Conservation (phyloP, 2,797 vertebrate genomes). For the Staurois parvus region DNA sequence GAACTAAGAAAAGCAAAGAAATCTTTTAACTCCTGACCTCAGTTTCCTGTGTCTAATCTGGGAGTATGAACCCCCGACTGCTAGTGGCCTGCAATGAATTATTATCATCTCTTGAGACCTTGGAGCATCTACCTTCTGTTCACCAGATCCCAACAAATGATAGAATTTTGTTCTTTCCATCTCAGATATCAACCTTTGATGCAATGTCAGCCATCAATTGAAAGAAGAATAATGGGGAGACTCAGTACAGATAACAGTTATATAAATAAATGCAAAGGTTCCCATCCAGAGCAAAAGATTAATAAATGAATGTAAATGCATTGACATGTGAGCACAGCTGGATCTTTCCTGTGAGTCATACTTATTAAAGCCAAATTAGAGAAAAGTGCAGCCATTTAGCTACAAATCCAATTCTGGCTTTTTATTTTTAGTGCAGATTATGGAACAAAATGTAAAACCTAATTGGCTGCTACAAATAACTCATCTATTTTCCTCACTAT, state of each 20-base stretch:
- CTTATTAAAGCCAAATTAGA: not conserved
- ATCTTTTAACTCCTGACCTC: constrained; percentile 20
- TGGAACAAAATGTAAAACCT: no score
- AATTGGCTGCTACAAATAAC: no score
- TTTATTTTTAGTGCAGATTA: no score
- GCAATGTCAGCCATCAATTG: not conserved
- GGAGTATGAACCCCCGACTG: constrained; percentile 1
- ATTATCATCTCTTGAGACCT: not conserved
- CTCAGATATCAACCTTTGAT: not conserved
- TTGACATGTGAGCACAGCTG: not conserved
- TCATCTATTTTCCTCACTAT: no score
- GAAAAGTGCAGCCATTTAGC: not conserved
- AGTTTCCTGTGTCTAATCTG: constrained; percentile 28
- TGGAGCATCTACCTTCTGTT: constrained; percentile 17
- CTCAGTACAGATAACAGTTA: not conserved
- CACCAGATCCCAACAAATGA: not conserved
- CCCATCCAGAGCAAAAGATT: not conserved
- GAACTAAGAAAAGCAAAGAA: constrained; percentile 23
- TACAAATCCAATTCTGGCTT: no score
- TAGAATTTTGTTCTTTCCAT: not conserved
- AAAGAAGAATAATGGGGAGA: not conserved
- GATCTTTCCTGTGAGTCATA: not conserved
- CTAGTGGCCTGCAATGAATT: constrained; percentile 12
- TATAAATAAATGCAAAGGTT: not conserved
- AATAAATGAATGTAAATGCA: not conserved